Evolutionary conservation across 1,140 invertebrate species (phyloP), one percentile per base, ranked within the genome.

Genomic region (Papilio xuthus): DNA sequence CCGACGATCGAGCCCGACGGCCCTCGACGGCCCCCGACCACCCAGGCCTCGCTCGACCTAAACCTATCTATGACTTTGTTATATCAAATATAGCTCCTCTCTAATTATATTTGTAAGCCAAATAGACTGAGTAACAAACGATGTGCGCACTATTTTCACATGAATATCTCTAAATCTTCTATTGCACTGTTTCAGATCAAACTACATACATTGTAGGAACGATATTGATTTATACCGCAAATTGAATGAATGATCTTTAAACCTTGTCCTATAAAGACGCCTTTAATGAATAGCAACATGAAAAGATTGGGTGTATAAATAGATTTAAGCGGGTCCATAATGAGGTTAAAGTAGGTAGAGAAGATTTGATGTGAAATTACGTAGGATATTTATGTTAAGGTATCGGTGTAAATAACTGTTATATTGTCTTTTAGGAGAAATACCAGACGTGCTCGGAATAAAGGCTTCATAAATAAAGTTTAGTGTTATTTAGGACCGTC

Each of bases 1-100:
- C 88, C 80, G 69, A 83, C 90, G 91, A 89, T 20, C 44, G 56
- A 10, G 32, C 74, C 85, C 89, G 88, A 86, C 50, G 41, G 69
- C 77, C 60, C 50, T 53, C 50, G 50, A 53, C 50, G 18, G 44
- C 72, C 88, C 87, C 89, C 77, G 77, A 67, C 63, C 70, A 12
- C 81, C 80, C 85, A 83, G 82, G 80, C 79, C 77, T 81, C 77
- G 78, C 73, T 79, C 81, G 71, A 71, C 56, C 69, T 78, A 79
- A 77, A 53, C 23, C 50, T 75, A 53, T 41, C 23, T 75, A 53
- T 60, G 44, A 75, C 28, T 32, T 75, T 18, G 13, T 60, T 60
- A 56, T 75, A 75, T 28, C 23, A 28, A 53, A 74, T 56, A n/a
- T 32, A 56, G 73, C 73, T 56, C 73, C 20, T 60, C 50, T 75